phyloP scores from a whole-genome alignment of 2,797 vertebrate genomes.

The Etheostoma nigrum region DNA sequence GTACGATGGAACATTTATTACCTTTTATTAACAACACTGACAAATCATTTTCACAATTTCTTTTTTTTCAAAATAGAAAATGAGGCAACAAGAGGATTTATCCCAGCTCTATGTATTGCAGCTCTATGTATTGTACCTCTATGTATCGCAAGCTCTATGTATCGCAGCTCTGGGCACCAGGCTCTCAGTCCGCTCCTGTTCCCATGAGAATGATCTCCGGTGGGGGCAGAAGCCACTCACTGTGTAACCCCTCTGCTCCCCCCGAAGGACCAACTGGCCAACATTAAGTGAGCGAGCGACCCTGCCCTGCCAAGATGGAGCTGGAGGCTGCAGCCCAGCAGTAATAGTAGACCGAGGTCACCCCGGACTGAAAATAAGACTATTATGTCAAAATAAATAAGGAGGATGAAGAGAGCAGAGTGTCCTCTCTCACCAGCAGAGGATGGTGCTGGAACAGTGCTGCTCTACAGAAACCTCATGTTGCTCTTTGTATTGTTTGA shows the following conservation, averaged over 20 bases:
- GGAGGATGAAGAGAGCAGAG: slow-evolving; percentile 24
- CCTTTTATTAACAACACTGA: no score
- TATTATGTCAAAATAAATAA: slow-evolving; percentile 48
- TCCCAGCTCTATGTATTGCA: no score
- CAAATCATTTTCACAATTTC: no score
- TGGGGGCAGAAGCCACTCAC: slow-evolving; percentile 72
- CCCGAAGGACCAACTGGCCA: slow-evolving; percentile 56
- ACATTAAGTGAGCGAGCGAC: slow-evolving; percentile 28
- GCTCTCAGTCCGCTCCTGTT: slow-evolving; percentile 57
- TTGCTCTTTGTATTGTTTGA: not conserved
- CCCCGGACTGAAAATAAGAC: slow-evolving; percentile 34
- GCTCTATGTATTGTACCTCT: no score
- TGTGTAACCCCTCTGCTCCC: slow-evolving; percentile 53
- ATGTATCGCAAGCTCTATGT: slow-evolving; percentile 9
- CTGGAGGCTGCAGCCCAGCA: slow-evolving; percentile 29
- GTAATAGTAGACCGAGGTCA: slow-evolving; percentile 53
- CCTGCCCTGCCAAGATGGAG: slow-evolving; percentile 19
- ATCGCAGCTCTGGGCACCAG: slow-evolving; percentile 31
- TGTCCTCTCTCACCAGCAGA: slow-evolving; percentile 30
- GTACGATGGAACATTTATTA: no score
- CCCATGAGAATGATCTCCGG: slow-evolving; percentile 79
- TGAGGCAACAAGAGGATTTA: no score
- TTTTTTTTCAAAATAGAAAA: no score
- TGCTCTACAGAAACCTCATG: not conserved
- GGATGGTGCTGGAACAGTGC: slow-evolving; percentile 5